Evolutionary conservation across 92 coral and sea anemone species (phyloP).

Genomic region (Scolanthus callimorphus): DNA sequence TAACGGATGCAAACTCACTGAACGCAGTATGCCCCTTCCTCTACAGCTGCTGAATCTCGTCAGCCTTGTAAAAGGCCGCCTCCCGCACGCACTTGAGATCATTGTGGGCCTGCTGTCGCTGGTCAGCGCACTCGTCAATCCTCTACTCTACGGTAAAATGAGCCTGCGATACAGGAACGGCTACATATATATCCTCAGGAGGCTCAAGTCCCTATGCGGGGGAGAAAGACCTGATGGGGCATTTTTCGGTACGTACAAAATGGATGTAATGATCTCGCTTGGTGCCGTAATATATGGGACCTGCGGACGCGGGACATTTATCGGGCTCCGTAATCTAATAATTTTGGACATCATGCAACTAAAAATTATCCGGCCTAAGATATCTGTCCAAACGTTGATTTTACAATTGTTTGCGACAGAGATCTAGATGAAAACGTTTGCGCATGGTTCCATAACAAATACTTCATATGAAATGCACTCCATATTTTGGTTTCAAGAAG

Average conservation of each 20-base stretch:
- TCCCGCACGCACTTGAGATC: constrained; percentile 57
- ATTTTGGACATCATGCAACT: neutral
- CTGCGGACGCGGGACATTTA: too few relatives aligned
- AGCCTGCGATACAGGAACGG: constrained; percentile 86
- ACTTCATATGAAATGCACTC: too few relatives aligned
- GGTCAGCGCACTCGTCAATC: constrained; percentile 84
- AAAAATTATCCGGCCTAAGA: neutral
- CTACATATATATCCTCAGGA: constrained; percentile 48
- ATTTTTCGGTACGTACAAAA: constrained; percentile 75
- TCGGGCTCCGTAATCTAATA: too few relatives aligned
- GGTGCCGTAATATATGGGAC: too few relatives aligned
- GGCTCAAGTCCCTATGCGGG: constrained; percentile 57
- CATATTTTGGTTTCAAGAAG: too few relatives aligned
- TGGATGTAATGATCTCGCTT: too few relatives aligned
- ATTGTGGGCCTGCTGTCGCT: constrained; percentile 75
- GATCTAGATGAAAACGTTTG: too few relatives aligned
- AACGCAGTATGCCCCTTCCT: too few relatives aligned
- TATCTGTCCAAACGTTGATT: neutral
- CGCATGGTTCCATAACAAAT: too few relatives aligned
- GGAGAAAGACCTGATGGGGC: constrained; percentile 48
- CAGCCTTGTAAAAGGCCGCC: constrained; percentile 55
- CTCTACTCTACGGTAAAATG: constrained; percentile 89
- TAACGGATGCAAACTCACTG: too few relatives aligned
- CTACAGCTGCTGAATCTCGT: constrained; percentile 79
- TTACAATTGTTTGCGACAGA: too few relatives aligned